Conservation (phyloP, 2,888 invertebrate species). For the Eupithecia vulgata region DNA sequence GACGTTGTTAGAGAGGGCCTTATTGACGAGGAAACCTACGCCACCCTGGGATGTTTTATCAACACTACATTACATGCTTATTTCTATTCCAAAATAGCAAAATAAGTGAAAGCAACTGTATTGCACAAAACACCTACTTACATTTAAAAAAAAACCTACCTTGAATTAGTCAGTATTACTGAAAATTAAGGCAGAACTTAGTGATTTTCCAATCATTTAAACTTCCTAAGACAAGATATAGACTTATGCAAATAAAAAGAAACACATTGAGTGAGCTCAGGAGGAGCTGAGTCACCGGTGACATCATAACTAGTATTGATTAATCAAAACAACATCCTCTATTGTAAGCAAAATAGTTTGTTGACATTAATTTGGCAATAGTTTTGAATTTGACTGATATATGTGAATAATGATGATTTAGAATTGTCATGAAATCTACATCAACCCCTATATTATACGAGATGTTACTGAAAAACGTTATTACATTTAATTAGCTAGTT, state of each 20-base stretch:
- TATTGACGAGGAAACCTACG: too few species aligned
- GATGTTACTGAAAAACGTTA: too few species aligned
- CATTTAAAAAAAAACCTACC: too few species aligned
- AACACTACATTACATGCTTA: too few species aligned
- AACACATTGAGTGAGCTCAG: slow-evolving; percentile 30
- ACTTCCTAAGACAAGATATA: not conserved
- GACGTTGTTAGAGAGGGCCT: too few species aligned
- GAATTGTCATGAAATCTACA: not conserved
- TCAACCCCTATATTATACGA: not conserved
- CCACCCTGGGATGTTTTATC: too few species aligned
- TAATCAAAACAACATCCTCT: slow-evolving; percentile 30
- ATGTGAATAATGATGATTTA: not conserved
- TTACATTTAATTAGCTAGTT: too few species aligned
- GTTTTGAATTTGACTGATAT: not conserved
- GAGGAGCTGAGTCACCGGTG: slow-evolving; percentile 36
- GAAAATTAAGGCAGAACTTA: not conserved
- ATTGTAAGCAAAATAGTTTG: slow-evolving; percentile 2
- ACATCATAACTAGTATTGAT: slow-evolving; percentile 40
- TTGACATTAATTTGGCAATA: not conserved
- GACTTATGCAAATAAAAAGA: slow-evolving; percentile 9
- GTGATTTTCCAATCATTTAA: not conserved
- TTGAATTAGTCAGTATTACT: too few species aligned
- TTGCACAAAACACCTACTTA: not conserved
- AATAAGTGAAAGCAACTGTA: not conserved
- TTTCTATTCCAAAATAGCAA: too few species aligned